phyloP scores from a whole-genome alignment of 2,888 invertebrate genomes.

The Protodeltote pygarga region DNA sequence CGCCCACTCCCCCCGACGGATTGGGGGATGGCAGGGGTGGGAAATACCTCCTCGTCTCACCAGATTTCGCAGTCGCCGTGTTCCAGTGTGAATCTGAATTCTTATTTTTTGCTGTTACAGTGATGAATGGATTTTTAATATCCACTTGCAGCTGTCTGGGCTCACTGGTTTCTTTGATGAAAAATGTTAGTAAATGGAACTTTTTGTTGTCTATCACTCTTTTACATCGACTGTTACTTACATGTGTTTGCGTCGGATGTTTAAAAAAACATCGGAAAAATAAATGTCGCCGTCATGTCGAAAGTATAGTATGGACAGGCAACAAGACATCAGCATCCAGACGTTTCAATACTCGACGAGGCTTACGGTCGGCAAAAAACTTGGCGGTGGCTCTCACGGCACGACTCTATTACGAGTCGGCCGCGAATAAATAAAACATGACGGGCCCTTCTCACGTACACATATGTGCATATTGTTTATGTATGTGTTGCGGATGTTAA shows the following conservation, averaged over 20 bases:
- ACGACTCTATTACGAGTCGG: constrained; percentile 85
- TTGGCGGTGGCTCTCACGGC: constrained; percentile 82
- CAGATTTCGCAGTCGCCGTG: constrained; percentile 80
- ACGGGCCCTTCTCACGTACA: constrained; percentile 84
- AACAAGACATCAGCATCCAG: constrained; percentile 85
- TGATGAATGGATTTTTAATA: constrained; percentile 85
- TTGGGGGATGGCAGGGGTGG: constrained; percentile 60
- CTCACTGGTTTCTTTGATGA: constrained; percentile 59
- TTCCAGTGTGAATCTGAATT: constrained; percentile 83
- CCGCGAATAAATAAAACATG: constrained; percentile 86
- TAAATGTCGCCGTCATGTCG: constrained; percentile 80
- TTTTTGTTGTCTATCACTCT: constrained; percentile 53
- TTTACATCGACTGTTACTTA: constrained; percentile 32
- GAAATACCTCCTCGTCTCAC: constrained; percentile 80
- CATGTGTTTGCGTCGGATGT: constrained; percentile 43
- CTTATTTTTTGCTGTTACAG: constrained; percentile 78
- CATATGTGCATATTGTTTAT: constrained; percentile 69
- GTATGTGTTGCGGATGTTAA: constrained; percentile 77
- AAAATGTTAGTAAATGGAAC: constrained; percentile 61
- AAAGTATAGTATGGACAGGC: constrained; percentile 78
- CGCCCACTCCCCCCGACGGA: constrained; percentile 61
- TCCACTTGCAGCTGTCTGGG: constrained; percentile 77
- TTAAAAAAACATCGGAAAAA: constrained; percentile 70
- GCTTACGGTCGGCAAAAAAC: constrained; percentile 81
- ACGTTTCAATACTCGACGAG: constrained; percentile 83